Conservation (phyloP, 2,113 vertebrate genomes). For the Triplophysa tibetana region DNA sequence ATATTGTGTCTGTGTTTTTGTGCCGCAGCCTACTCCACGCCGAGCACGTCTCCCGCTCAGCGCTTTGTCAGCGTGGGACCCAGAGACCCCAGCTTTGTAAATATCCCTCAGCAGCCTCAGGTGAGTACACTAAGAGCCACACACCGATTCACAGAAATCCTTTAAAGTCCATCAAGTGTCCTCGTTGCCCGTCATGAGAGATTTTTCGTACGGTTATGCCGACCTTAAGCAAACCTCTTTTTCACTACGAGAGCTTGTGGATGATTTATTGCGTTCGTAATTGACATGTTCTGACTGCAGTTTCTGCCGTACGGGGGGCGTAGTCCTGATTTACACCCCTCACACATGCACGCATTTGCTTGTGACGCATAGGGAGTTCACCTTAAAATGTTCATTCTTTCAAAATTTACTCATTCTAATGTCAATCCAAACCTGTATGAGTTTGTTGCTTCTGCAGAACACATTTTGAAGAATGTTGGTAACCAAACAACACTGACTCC, state of each 20-base stretch:
- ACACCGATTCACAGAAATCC: conserved; percentile 27
- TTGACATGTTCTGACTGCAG: conserved; percentile 52
- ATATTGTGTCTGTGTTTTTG: conserved; percentile 24
- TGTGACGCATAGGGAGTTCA: conserved; percentile 5
- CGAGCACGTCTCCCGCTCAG: conserved; percentile 98
- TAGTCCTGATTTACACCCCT: conserved; percentile 57
- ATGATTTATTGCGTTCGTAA: conserved; percentile 67
- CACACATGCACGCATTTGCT: conserved; percentile 26
- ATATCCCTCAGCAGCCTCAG: conserved; percentile 99
- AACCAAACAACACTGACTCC: too few relatives aligned
- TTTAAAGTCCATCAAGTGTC: conserved; percentile 27
- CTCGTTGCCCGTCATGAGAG: conserved; percentile 14
- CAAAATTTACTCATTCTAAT: too few relatives aligned
- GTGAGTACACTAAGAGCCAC: conserved; percentile 77
- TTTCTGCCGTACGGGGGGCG: not conserved
- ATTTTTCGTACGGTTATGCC: not conserved
- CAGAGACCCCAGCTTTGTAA: conserved; percentile 98
- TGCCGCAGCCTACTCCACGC: conserved; percentile 95
- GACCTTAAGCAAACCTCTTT: conserved; percentile 7
- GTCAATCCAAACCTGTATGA: too few relatives aligned
- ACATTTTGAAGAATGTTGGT: too few relatives aligned
- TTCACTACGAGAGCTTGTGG: conserved; percentile 15
- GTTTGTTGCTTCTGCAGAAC: too few relatives aligned
- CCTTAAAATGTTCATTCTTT: too few relatives aligned
- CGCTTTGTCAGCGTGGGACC: conserved; percentile 99